phyloP scores from a whole-genome alignment of 1,140 invertebrate genomes.

The Oryctes rhinoceros region DNA sequence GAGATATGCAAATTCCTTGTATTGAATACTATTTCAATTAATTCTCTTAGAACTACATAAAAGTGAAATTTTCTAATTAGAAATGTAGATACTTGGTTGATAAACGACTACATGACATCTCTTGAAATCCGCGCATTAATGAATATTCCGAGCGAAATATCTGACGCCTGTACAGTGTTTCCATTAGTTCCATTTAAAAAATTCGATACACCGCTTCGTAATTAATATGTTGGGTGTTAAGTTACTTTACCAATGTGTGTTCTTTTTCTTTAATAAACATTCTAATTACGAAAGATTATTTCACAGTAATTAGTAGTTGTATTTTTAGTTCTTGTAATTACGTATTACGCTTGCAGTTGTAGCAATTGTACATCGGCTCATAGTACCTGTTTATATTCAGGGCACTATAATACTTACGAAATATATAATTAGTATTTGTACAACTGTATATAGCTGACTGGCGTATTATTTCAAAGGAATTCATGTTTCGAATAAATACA shows the following conservation, averaged over 20 bases:
- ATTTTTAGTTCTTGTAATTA: conserved; percentile 34
- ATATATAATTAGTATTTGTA: conserved; percentile 30
- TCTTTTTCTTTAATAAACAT: conserved; percentile 29
- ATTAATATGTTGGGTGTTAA: conserved; percentile 30
- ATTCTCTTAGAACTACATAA: background rate
- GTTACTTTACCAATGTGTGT: conserved; percentile 21
- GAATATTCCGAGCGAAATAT: conserved; percentile 15
- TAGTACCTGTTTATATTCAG: conserved; percentile 13
- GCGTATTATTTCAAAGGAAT: background rate
- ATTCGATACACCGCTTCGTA: conserved; percentile 20
- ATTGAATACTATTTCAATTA: background rate
- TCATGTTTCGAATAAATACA: conserved; percentile 1
- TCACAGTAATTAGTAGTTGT: conserved; percentile 4
- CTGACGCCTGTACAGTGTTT: background rate
- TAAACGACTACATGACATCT: background rate
- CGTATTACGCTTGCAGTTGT: conserved; percentile 11
- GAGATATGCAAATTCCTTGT: too few relatives aligned
- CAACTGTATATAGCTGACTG: background rate
- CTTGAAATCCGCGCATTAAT: background rate
- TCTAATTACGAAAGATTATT: conserved; percentile 38
- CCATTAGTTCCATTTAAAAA: conserved; percentile 4
- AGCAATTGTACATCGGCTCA: conserved; percentile 18
- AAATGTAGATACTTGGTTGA: background rate
- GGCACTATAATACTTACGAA: conserved; percentile 10
- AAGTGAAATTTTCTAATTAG: conserved; percentile 18